phyloP scores from a whole-genome alignment of 2,113 vertebrate species.

The Penelope pileata region DNA sequence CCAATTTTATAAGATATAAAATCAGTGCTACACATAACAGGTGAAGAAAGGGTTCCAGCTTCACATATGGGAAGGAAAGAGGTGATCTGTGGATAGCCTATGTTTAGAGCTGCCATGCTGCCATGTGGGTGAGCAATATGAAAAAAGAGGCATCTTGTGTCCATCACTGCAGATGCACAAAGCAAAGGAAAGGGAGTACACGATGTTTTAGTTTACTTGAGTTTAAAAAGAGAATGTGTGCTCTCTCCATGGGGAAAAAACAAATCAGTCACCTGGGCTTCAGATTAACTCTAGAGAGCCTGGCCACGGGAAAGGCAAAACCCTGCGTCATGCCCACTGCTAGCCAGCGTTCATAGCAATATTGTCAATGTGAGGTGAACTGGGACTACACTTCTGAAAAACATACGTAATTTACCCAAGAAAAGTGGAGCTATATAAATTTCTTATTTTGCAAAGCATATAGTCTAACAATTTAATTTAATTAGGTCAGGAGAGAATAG shows the following conservation, averaged over 20 bases:
- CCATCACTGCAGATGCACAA: neutral
- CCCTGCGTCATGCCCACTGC: fast-evolving
- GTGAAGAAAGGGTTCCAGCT: neutral
- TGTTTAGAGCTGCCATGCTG: neutral
- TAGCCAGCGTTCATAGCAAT: neutral
- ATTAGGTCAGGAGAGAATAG: neutral
- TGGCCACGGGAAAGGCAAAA: neutral
- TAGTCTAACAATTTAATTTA: neutral
- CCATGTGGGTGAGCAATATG: neutral
- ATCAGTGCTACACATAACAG: neutral
- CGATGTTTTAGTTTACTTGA: neutral
- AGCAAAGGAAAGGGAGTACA: neutral
- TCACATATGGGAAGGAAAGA: neutral
- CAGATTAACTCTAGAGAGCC: neutral
- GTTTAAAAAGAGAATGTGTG: neutral
- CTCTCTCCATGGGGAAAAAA: neutral
- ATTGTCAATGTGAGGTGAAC: neutral
- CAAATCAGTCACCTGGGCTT: neutral
- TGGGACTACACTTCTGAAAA: neutral
- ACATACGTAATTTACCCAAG: neutral
- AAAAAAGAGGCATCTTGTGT: neutral
- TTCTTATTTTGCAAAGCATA: neutral
- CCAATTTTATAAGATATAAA: neutral
- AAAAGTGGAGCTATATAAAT: neutral
- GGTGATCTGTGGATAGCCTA: neutral